Evolutionary conservation across 2,113 vertebrate species (phyloP).

Genomic region (Lethenteron reissneri): DNA sequence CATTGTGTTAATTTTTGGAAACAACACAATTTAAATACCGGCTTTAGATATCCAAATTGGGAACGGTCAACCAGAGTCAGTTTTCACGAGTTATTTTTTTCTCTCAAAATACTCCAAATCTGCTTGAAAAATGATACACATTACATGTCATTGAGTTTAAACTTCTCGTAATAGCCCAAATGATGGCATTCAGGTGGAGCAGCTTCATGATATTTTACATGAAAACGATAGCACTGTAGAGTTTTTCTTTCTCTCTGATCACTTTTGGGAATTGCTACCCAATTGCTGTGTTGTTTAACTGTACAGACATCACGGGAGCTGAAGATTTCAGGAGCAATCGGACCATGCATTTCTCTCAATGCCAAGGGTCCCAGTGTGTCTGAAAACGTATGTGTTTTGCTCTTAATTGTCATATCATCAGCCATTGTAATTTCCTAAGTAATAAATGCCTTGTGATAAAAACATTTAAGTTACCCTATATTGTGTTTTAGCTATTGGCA

Average conservation of each 20-base stretch:
- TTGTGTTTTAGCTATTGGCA: background rate
- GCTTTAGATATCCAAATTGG: too few species aligned
- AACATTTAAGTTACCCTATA: background rate
- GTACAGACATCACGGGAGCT: slow-evolving; percentile 65
- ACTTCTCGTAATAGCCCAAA: background rate
- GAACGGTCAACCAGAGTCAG: too few species aligned
- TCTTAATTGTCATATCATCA: background rate
- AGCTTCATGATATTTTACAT: background rate
- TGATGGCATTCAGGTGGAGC: background rate
- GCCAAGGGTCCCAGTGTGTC: slow-evolving; percentile 61
- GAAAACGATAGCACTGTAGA: too few species aligned
- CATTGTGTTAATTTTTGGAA: too few species aligned
- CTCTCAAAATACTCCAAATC: too few species aligned
- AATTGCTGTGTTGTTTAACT: too few species aligned
- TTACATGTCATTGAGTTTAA: background rate
- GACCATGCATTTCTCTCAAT: slow-evolving; percentile 63
- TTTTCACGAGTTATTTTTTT: too few species aligned
- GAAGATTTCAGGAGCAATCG: slow-evolving; percentile 69
- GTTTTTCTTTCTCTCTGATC: slow-evolving; percentile 9
- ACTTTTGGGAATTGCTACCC: too few species aligned
- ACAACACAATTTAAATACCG: too few species aligned
- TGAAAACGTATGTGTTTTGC: slow-evolving; percentile 55
- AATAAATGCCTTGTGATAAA: background rate
- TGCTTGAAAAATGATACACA: too few species aligned
- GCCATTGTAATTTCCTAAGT: background rate